A percentile compares a stretch with the other conserved stretches of the same genome.
Evolutionary conservation across 2,797 vertebrate genomes (phyloP).

Genomic region (Cygnus olor): DNA sequence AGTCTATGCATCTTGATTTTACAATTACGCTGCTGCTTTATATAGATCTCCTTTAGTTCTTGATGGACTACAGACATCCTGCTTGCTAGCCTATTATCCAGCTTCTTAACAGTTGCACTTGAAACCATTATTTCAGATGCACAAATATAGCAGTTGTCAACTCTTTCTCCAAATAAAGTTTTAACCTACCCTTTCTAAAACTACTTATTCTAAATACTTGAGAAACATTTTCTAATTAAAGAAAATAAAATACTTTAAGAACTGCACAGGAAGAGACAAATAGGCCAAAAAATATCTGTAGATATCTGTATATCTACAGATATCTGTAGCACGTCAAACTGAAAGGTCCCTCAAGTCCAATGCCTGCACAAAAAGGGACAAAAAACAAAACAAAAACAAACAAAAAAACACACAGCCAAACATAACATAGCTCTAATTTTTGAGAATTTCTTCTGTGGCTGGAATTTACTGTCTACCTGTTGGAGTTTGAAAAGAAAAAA

Average conservation of each 20-base stretch:
- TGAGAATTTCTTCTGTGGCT: not conserved
- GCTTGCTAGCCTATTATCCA: conserved; percentile 19
- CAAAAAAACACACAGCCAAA: not conserved
- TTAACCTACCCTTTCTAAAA: not conserved
- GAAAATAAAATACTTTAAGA: not conserved
- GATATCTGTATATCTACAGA: too few relatives aligned
- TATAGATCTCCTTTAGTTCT: conserved; percentile 49
- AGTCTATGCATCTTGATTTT: conserved; percentile 2
- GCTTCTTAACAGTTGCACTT: conserved; percentile 25
- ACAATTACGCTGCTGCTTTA: conserved; percentile 41
- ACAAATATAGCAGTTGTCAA: not conserved
- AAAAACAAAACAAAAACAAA: not conserved
- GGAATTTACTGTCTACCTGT: not conserved
- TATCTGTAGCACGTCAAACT: not conserved
- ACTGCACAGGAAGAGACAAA: not conserved
- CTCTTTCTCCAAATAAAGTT: not conserved
- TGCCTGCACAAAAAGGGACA: not conserved
- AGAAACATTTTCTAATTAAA: not conserved
- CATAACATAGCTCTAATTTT: not conserved
- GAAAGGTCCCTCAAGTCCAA: not conserved
- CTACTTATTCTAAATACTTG: not conserved
- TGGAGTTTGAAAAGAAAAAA: not conserved
- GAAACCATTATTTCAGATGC: not conserved
- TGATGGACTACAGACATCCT: conserved; percentile 67
- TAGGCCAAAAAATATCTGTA: not conserved